Percentiles rank a stretch among this genome's conserved stretches.
Conservation (phyloP, 2,888 invertebrate species). For the Lordiphosa fenestrarum region DNA sequence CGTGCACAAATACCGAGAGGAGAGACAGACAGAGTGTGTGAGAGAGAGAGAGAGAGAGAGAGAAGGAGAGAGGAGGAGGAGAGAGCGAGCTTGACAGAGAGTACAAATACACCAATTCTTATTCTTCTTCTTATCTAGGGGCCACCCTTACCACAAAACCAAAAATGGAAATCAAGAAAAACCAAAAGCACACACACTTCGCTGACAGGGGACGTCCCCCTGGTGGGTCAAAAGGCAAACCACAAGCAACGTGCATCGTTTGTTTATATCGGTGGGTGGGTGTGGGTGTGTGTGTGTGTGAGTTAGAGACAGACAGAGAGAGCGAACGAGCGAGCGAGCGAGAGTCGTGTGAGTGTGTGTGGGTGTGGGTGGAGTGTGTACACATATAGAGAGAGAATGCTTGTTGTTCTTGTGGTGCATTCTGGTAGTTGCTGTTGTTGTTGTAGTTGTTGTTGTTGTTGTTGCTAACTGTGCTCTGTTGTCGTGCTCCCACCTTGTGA, state of each 20-base stretch:
- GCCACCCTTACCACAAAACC: slow-evolving; percentile 21
- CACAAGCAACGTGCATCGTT: slow-evolving; percentile 45
- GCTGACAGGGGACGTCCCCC: slow-evolving; percentile 5
- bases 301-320: slow-evolving; percentile 11
- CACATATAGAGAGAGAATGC: slow-evolving; percentile 24
- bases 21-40: slow-evolving; percentile 27
- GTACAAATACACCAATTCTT: slow-evolving; percentile 13
- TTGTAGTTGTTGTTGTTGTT: slow-evolving; percentile 15
- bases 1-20: slow-evolving; percentile 22
- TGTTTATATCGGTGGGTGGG: slow-evolving; percentile 5
- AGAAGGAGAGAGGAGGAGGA: slow-evolving; percentile 26
- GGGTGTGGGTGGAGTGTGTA: slow-evolving; percentile 16
- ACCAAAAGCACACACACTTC: slow-evolving; percentile 9
- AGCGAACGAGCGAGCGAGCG: slow-evolving; percentile 9
- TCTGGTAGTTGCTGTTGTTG: slow-evolving; percentile 19
- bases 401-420: slow-evolving; percentile 19
- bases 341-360: slow-evolving; percentile 5
- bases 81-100: slow-evolving; percentile 35
- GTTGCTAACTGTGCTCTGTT: slow-evolving; percentile 52
- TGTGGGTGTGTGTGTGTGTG: slow-evolving; percentile 13
- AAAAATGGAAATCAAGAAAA: slow-evolving; percentile 8
- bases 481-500: slow-evolving; percentile 93
- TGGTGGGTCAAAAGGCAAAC: slow-evolving; percentile 24
- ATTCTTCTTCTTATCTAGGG: slow-evolving; percentile 2
- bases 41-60: slow-evolving; percentile 13